phyloP scores from a whole-genome alignment of 2,113 vertebrate species.

The Hyperopisus bebe region DNA sequence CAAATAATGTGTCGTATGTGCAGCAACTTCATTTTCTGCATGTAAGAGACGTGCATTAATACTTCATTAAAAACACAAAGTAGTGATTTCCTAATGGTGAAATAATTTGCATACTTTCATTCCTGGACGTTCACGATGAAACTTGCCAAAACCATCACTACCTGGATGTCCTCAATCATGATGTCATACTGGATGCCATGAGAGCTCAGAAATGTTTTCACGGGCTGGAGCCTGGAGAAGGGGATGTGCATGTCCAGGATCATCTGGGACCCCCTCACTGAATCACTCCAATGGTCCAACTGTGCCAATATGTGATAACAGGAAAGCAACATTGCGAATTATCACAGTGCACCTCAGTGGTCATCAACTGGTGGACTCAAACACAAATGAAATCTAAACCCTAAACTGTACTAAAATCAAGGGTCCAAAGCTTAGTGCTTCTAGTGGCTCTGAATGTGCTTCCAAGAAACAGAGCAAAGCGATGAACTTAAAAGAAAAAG shows the following conservation, averaged over 20 bases:
- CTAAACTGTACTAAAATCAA: too few species aligned
- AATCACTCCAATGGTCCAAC: slow-evolving; percentile 66
- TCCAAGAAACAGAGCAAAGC: too few species aligned
- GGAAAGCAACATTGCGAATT: not conserved
- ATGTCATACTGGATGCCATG: slow-evolving; percentile 52
- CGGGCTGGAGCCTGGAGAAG: slow-evolving; percentile 35
- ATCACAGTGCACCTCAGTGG: not conserved
- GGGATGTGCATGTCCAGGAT: slow-evolving; percentile 57
- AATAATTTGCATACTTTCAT: not conserved
- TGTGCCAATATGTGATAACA: slow-evolving; percentile 21
- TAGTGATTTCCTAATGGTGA: not conserved
- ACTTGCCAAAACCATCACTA: slow-evolving; percentile 24
- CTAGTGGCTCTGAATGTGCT: too few species aligned
- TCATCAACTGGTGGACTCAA: too few species aligned
- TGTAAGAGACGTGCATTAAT: not conserved
- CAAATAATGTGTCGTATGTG: not conserved
- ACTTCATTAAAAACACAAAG: not conserved
- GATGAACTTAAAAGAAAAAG: too few species aligned
- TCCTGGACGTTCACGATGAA: not conserved
- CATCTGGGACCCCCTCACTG: slow-evolving; percentile 31
- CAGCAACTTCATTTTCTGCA: not conserved
- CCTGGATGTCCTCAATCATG: slow-evolving; percentile 66
- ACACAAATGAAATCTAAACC: too few species aligned
- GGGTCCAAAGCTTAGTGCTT: too few species aligned
- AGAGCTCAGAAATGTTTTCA: slow-evolving; percentile 60